Evolutionary conservation across 2,113 vertebrate species (phyloP).

Genomic region (Gymnobelideus leadbeateri): DNA sequence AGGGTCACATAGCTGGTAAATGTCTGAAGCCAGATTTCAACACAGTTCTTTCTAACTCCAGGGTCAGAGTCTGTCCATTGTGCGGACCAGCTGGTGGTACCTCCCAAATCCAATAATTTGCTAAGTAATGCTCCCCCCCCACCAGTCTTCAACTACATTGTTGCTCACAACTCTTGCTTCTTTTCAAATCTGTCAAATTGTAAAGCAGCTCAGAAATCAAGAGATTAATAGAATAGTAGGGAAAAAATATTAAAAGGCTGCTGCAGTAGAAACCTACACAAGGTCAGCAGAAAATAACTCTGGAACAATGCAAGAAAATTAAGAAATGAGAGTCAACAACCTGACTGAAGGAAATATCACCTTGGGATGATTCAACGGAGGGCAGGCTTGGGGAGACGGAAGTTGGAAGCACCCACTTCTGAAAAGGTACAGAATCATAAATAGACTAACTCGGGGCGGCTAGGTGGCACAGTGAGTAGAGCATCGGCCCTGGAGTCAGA

Average conservation of each 20-base stretch:
- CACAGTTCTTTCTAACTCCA: not conserved
- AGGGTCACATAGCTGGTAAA: not conserved
- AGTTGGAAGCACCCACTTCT: no score
- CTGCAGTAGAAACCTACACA: not conserved
- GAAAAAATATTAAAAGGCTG: not conserved
- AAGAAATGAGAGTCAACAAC: no score
- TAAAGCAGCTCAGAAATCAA: not conserved
- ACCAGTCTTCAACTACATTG: not conserved
- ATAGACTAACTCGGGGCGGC: no score
- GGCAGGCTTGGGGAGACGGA: no score
- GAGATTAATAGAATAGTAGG: not conserved
- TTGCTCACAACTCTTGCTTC: not conserved
- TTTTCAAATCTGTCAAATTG: not conserved
- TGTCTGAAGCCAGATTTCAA: not conserved
- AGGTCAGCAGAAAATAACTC: not conserved
- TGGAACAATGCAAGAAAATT: not conserved
- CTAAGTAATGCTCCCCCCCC: not conserved
- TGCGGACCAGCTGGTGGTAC: not conserved
- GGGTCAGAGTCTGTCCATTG: not conserved
- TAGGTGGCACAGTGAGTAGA: no score
- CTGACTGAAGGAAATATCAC: no score
- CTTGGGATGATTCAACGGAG: no score
- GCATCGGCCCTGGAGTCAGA: no score
- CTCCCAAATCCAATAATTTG: not conserved
- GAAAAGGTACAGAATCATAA: no score